A percentile compares a stretch with the other conserved stretches of the same genome.
These are phyloP conservation scores for Lepidostoma basale DNA, from an alignment of 1,140 invertebrate species.

Conservation along the genomic window DNA sequence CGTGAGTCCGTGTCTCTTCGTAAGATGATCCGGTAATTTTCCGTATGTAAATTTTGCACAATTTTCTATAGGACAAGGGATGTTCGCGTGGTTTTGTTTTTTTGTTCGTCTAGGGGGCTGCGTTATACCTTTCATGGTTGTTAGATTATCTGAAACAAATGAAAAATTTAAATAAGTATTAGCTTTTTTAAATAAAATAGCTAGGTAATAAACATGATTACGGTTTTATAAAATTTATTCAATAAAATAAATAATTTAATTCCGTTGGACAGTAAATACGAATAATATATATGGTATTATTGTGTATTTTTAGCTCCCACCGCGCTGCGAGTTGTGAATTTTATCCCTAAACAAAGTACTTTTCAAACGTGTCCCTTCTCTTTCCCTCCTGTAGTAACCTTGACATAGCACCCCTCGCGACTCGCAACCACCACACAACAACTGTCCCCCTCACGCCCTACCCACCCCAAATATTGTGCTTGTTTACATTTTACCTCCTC, in stretches of 20 bases:
- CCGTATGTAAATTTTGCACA: conserved; percentile 61
- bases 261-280: no score
- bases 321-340: no score
- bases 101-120: conserved; percentile 52
- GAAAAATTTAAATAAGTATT: no score
- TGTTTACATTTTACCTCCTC: conserved; percentile 43
- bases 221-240: no score
- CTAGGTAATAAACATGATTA: no score
- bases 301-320: no score
- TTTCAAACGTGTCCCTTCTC: conserved; percentile 2
- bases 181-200: no score
- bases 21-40: conserved; percentile 59
- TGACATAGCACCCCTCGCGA: conserved; percentile 23
- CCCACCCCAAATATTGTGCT: neutral
- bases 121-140: conserved; percentile 28
- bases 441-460: neutral
- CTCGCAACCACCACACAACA: neutral
- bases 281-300: no score
- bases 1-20: conserved; percentile 58
- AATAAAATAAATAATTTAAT: no score
- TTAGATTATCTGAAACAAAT: conserved; percentile 48
- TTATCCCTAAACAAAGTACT: neutral
- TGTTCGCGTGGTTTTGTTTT: conserved; percentile 61
- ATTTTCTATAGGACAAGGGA: conserved; percentile 60
- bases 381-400: conserved; percentile 28